Percentiles rank a stretch among this genome's conserved stretches.
Evolutionary conservation across 92 coral and sea anemone genomes (phyloP).

Genomic region (Epizoanthus stellaris): DNA sequence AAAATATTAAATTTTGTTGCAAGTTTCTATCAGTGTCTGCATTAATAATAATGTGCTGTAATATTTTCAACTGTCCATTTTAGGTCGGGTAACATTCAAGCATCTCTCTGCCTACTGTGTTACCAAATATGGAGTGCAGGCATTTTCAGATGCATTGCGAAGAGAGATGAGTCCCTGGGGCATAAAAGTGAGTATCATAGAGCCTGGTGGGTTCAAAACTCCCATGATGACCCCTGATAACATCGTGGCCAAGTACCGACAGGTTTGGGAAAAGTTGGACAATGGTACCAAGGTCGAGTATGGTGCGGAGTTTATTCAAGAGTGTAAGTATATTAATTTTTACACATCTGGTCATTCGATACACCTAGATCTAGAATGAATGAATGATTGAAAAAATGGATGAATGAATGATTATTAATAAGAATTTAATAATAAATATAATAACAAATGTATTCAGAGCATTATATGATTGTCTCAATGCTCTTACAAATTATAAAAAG

Average conservation of each 20-base stretch:
- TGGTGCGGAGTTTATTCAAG: slow-evolving; percentile 53
- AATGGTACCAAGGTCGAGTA: slow-evolving; percentile 42
- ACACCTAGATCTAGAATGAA: not conserved
- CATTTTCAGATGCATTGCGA: slow-evolving; percentile 69
- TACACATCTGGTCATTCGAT: not conserved
- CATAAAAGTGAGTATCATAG: slow-evolving; percentile 45
- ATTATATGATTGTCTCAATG: too few species aligned
- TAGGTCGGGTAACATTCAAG: slow-evolving; percentile 50
- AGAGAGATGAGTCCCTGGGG: slow-evolving; percentile 59
- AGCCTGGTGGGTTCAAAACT: slow-evolving; percentile 57
- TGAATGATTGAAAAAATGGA: too few species aligned
- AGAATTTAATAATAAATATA: too few species aligned
- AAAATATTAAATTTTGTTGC: too few species aligned
- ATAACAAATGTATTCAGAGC: too few species aligned
- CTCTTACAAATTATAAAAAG: too few species aligned
- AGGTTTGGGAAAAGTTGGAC: slow-evolving; percentile 43
- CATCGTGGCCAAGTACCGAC: slow-evolving; percentile 32
- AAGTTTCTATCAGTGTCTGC: not conserved
- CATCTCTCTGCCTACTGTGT: slow-evolving; percentile 59
- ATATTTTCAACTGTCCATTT: not conserved
- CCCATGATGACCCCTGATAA: slow-evolving; percentile 34
- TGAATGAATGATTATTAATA: too few species aligned
- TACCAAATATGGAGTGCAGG: slow-evolving; percentile 65
- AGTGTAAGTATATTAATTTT: slow-evolving; percentile 25
- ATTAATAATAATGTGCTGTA: not conserved